A percentile compares a stretch with the other conserved stretches of the same genome.
Evolutionary conservation across 1,140 invertebrate genomes (phyloP).

Genomic region (Pentalonia nigronervosa): DNA sequence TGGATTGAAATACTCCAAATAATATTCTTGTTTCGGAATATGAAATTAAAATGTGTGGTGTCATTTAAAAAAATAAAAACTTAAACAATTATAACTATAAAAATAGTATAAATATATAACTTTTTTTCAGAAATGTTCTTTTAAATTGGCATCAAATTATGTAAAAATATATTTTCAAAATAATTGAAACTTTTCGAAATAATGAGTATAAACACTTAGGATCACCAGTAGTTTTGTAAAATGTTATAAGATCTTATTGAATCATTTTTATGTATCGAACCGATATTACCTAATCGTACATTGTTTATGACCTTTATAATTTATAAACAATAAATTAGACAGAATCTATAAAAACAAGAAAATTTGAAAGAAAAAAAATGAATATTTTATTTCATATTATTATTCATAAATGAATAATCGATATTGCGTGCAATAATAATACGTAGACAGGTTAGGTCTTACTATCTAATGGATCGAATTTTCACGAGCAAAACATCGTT

Average conservation of each 20-base stretch:
- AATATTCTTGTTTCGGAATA: too few relatives aligned
- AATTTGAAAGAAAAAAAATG: not conserved
- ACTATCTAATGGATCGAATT: not conserved
- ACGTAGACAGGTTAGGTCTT: not conserved
- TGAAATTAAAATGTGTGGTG: too few relatives aligned
- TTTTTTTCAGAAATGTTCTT: too few relatives aligned
- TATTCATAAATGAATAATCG: not conserved
- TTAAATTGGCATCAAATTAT: too few relatives aligned
- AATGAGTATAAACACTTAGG: too few relatives aligned
- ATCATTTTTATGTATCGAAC: not conserved
- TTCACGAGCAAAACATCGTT: not conserved
- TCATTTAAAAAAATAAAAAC: too few relatives aligned
- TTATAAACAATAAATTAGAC: not conserved
- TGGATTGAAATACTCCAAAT: too few relatives aligned
- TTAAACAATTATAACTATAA: too few relatives aligned
- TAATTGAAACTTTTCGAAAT: too few relatives aligned
- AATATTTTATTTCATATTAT: not conserved
- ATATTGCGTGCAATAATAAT: not conserved
- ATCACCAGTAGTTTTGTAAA: not conserved
- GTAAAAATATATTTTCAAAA: too few relatives aligned
- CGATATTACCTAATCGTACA: not conserved
- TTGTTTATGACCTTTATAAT: not conserved
- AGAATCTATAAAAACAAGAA: not conserved
- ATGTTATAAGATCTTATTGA: not conserved
- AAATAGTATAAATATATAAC: too few relatives aligned